Percentiles rank a stretch among this genome's conserved stretches.
These are phyloP conservation scores for Tachysurus vachellii DNA, from an alignment of 2,113 vertebrate species.

Conservation along the genomic window DNA sequence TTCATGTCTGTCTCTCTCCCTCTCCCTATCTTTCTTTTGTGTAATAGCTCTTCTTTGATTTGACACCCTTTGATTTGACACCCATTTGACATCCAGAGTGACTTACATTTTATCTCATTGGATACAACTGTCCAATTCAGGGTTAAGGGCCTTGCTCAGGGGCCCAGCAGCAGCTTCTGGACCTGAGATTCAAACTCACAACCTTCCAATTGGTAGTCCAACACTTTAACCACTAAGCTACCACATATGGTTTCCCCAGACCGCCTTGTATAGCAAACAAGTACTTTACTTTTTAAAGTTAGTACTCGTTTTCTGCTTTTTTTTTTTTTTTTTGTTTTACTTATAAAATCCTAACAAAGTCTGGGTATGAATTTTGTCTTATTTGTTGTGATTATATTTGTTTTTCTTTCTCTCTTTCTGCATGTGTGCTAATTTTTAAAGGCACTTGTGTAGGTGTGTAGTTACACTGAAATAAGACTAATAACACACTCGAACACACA, in stretches of 20 bases:
- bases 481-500: neutral
- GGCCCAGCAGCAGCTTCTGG: too few species aligned
- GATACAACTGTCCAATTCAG: too few species aligned
- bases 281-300: too few species aligned
- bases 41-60: neutral
- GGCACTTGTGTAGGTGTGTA: neutral
- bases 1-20: too few species aligned
- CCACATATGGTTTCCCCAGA: neutral
- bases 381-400: neutral
- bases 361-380: neutral
- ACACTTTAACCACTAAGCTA: too few species aligned
- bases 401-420: neutral
- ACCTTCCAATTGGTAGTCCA: too few species aligned
- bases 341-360: neutral
- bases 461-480: neutral
- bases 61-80: too few species aligned
- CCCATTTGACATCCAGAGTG: too few species aligned
- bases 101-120: too few species aligned
- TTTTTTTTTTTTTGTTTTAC: neutral
- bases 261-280: neutral
- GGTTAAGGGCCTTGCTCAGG: too few species aligned
- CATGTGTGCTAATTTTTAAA: neutral
- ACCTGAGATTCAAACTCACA: too few species aligned
- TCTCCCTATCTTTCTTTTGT: neutral
- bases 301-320: neutral